phyloP scores from a whole-genome alignment of 1,140 invertebrate genomes.

The Panonychus citri region DNA sequence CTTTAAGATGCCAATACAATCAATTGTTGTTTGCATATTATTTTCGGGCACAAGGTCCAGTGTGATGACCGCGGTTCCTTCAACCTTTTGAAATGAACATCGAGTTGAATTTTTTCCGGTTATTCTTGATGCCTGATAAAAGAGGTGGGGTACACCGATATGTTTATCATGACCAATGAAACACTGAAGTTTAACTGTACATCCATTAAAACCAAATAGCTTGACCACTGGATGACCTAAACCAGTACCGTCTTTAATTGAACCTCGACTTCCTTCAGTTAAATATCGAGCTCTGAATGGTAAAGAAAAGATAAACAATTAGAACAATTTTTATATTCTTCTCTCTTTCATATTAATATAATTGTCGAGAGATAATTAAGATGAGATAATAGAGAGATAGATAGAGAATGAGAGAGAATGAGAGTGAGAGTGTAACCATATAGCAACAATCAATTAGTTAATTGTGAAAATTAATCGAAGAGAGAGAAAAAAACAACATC shows the following conservation, averaged over 20 bases:
- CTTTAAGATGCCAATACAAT: constrained; percentile 40
- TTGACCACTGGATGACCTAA: constrained; percentile 73
- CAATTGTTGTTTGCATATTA: constrained; percentile 40
- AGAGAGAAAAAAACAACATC: not conserved
- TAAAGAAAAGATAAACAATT: not conserved
- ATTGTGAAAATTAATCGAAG: not conserved
- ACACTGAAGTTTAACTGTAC: constrained; percentile 45
- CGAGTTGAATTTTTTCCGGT: constrained; percentile 87
- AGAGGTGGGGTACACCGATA: constrained; percentile 67
- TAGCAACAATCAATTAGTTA: not conserved
- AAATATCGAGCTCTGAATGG: constrained; percentile 42
- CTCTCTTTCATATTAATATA: not conserved
- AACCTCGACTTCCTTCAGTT: constrained; percentile 81
- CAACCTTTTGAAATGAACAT: constrained; percentile 60
- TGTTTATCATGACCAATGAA: constrained; percentile 78
- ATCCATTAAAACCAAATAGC: constrained; percentile 59
- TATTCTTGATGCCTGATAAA: constrained; percentile 49
- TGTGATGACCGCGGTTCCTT: constrained; percentile 80
- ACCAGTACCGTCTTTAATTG: constrained; percentile 80
- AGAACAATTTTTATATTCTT: not conserved
- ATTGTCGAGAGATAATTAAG: not conserved
- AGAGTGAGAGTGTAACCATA: not conserved
- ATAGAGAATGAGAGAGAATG: not conserved
- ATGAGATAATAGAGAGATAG: not conserved
- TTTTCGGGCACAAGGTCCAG: constrained; percentile 63